phyloP scores from a whole-genome alignment of 2,113 vertebrate species.

The Haemorhous mexicanus region DNA sequence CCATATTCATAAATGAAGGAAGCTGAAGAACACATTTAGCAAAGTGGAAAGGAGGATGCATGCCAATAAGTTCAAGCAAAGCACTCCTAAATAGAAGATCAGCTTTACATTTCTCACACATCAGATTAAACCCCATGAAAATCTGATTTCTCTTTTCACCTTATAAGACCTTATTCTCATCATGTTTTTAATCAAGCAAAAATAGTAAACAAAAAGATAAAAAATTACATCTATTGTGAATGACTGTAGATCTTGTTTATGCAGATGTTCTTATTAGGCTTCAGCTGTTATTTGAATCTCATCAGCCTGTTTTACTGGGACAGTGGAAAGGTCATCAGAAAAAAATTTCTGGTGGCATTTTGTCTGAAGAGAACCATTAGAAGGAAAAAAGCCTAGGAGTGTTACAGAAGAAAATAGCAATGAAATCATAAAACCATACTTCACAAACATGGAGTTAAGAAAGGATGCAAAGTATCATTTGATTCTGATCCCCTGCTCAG shows the following conservation, averaged over 20 bases:
- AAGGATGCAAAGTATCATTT: neutral
- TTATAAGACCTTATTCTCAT: neutral
- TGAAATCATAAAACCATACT: neutral
- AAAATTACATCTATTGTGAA: neutral
- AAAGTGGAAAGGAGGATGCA: neutral
- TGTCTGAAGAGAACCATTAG: neutral
- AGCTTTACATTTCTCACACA: neutral
- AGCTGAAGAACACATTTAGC: neutral
- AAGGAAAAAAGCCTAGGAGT: neutral
- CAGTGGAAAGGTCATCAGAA: neutral
- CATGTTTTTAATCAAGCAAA: neutral
- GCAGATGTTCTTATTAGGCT: neutral
- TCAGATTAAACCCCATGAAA: neutral
- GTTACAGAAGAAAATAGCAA: neutral
- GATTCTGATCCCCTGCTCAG: neutral
- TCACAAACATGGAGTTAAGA: neutral
- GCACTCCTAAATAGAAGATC: neutral
- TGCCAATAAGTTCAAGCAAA: neutral
- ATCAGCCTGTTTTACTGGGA: neutral
- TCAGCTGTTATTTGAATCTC: neutral
- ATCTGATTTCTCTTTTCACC: neutral
- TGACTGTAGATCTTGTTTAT: neutral
- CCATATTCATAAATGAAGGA: neutral
- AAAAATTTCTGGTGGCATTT: neutral
- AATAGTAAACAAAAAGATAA: neutral